Percentiles rank a stretch among this genome's conserved stretches.
These are phyloP conservation scores for Odontocerum albicorne DNA, from an alignment of 2,888 invertebrate species.

Conservation along the genomic window DNA sequence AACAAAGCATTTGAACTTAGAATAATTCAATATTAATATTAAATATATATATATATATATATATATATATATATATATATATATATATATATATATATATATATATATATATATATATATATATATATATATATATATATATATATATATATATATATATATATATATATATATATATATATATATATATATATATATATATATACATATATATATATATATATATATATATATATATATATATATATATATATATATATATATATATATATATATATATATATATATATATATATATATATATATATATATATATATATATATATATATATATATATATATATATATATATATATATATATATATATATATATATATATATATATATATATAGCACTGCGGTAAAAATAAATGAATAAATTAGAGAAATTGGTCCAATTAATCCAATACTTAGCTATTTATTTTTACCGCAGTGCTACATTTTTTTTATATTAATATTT, in stretches of 20 bases:
- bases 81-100: conserved; percentile 1
- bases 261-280: neutral
- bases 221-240: neutral
- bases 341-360: neutral
- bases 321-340: neutral
- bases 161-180: neutral
- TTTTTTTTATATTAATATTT: too few species aligned
- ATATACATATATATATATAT: neutral
- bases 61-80: neutral
- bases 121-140: neutral
- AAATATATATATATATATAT: neutral
- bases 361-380: neutral
- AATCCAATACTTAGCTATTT: too few species aligned
- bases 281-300: neutral
- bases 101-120: conserved; percentile 2
- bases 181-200: neutral
- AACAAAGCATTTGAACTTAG: too few species aligned
- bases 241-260: neutral
- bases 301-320: neutral
- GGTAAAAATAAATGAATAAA: too few species aligned
- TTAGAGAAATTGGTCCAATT: too few species aligned
- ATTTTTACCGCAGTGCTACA: too few species aligned
- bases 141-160: neutral
- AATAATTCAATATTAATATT: too few species aligned
- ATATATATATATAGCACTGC: neutral